These are phyloP conservation scores for Pygoscelis antarcticus DNA, from an alignment of 2,113 vertebrate species.

Conservation along the genomic window DNA sequence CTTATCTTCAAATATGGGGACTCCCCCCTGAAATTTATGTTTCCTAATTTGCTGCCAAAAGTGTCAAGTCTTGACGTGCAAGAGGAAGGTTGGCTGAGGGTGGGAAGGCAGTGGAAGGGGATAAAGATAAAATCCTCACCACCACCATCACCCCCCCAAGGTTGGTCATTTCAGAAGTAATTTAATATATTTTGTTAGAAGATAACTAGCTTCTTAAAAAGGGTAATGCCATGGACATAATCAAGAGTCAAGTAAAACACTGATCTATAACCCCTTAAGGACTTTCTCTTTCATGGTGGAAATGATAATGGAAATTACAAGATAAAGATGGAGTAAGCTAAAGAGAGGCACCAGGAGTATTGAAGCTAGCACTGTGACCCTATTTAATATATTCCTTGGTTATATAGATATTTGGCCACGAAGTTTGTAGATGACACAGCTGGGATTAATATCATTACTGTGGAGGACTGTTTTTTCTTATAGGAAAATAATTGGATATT, in stretches of 20 bases:
- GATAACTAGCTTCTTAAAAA: not conserved
- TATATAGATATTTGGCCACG: not conserved
- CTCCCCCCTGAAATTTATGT: too few relatives aligned
- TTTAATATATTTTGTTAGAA: not conserved
- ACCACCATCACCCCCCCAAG: too few relatives aligned
- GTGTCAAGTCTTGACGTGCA: not conserved
- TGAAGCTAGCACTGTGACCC: not conserved
- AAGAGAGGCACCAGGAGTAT: not conserved
- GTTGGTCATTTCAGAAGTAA: not conserved
- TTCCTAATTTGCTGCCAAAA: not conserved
- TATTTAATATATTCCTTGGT: not conserved
- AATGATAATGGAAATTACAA: not conserved
- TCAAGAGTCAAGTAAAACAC: not conserved
- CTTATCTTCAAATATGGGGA: not conserved
- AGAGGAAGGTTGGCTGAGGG: not conserved
- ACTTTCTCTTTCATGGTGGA: not conserved
- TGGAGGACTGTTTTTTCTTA: not conserved
- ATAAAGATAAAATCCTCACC: not conserved
- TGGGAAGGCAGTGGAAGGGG: not conserved
- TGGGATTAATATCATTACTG: not conserved
- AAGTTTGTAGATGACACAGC: not conserved
- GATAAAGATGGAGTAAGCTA: not conserved
- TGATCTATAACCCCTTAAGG: not conserved
- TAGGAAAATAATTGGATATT: not conserved
- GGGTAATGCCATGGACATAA: not conserved